Conservation (phyloP, 1,140 invertebrate species). For the Hirudo medicinalis region DNA sequence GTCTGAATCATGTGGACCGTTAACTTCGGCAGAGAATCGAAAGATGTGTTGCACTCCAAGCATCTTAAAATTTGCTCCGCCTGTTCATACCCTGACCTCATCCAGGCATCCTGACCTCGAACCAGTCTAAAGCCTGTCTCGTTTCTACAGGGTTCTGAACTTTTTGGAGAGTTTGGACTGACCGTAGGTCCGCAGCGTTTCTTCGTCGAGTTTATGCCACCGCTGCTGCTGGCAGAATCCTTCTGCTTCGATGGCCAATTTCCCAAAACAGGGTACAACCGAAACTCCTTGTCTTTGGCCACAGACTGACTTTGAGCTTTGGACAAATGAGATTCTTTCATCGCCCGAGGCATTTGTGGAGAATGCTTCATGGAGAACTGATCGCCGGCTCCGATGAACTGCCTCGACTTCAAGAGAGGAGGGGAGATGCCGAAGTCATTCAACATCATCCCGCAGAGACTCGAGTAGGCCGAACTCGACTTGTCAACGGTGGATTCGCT, state of each 20-base stretch:
- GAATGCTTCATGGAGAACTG: neutral
- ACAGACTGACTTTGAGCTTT: neutral
- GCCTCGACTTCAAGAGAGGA: neutral
- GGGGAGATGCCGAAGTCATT: constrained; percentile 6
- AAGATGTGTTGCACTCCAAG: constrained; percentile 97
- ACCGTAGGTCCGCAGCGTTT: neutral
- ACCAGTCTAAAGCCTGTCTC: constrained; percentile 57
- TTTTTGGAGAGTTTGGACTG: constrained; percentile 11
- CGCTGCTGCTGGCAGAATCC: neutral
- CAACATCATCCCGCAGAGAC: constrained; percentile 7
- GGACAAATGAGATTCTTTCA: neutral
- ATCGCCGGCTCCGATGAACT: neutral
- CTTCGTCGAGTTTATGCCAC: neutral
- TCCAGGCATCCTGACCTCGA: constrained; percentile 91
- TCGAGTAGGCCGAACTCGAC: neutral
- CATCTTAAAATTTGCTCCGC: constrained; percentile 92
- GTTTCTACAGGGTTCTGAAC: neutral
- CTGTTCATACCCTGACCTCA: constrained; percentile 91
- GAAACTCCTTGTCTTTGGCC: constrained; percentile 1
- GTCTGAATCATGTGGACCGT: constrained; percentile 97
- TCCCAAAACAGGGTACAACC: constrained; percentile 2
- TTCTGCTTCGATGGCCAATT: constrained; percentile 7
- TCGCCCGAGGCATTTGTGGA: neutral
- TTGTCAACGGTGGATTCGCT: neutral
- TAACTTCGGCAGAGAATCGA: constrained; percentile 83